Base-by-base conservation (phyloP, 2,797 vertebrate genomes). In the Chaunax sp. region DNA sequence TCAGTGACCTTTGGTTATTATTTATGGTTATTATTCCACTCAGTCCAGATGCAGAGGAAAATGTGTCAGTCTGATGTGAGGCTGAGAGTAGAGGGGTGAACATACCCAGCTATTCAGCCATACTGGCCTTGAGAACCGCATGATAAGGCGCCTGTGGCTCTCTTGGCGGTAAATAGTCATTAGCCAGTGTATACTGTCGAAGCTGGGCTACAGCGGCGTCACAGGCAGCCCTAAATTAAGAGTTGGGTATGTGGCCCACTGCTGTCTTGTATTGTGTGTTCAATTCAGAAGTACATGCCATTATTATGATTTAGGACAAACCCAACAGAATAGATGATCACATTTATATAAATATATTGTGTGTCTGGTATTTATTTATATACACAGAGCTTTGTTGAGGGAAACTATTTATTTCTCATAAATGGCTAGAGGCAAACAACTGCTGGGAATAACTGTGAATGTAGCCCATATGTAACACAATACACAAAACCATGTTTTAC, bases 111-210 rank as follows among this genome's bases (percentile, higher is more conserved):
- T 41, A 52, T 77, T 65, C 26, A 50, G 43, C 56, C 44, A 64
- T 55, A 65, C 63, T 52, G 65, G 64, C 45, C 50, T 45, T 28
- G 49, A 33, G 52, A 81, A 58, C 25, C 81, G 70, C 62, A 72
- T 74, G 75, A 82, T 66, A 47, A 80, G 54, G 63, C 56, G 45
- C 40, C 46, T 44, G 66, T n/a, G 25, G 75, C 47, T 81, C 40
- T 23, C 51, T 69, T 40, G 47, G 73, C 59, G 80, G 76, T 88
- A 89, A 86, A 89, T 64, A 89, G 60, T 84, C 69, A 87, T 89
- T 82, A 83, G 49, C 30, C 65, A 40, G 44, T n/a, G 46, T 46
- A 28, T 37, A 57, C 16, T 77, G 75, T 60, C 63, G 70, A 54
- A 50, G 37, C 43, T 49, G 44, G 44, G 49, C 64, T 54, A 38